These are phyloP conservation scores for Apis laboriosa DNA, from an alignment of 1,140 invertebrate genomes.

Conservation along the genomic window DNA sequence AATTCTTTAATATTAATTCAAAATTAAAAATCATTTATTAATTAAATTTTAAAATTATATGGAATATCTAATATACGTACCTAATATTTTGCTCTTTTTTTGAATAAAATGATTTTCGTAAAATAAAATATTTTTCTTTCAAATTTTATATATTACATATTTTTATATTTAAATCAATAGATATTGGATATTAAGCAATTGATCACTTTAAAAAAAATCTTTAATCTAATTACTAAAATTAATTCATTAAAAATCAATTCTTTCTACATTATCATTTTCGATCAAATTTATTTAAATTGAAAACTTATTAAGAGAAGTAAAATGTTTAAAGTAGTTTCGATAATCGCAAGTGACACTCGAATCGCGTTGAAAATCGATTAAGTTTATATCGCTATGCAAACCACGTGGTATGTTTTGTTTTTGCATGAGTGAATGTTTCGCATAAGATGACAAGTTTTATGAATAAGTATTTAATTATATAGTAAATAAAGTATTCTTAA, in stretches of 20 bases:
- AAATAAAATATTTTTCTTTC: neutral
- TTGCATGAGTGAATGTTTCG: neutral
- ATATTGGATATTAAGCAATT: no score
- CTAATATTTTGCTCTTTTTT: neutral
- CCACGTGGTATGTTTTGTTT: conserved; percentile 12
- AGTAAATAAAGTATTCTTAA: neutral
- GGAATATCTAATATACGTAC: neutral
- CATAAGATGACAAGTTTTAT: neutral
- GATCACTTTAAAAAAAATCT: neutral
- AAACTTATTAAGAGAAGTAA: no score
- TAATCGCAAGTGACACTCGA: neutral
- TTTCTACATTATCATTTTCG: neutral
- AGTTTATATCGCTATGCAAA: neutral
- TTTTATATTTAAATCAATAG: neutral
- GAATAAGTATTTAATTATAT: neutral
- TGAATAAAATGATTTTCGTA: neutral
- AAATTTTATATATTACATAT: neutral
- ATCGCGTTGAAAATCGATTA: neutral
- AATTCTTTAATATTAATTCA: neutral
- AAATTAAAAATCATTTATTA: neutral
- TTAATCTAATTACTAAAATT: neutral
- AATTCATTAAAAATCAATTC: neutral
- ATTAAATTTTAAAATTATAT: neutral
- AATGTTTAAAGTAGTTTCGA: neutral
- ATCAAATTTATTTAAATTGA: neutral